Percentiles rank a stretch among this genome's conserved stretches.
Conservation (phyloP, 2,888 invertebrate genomes). For the Trichacis sp. region DNA sequence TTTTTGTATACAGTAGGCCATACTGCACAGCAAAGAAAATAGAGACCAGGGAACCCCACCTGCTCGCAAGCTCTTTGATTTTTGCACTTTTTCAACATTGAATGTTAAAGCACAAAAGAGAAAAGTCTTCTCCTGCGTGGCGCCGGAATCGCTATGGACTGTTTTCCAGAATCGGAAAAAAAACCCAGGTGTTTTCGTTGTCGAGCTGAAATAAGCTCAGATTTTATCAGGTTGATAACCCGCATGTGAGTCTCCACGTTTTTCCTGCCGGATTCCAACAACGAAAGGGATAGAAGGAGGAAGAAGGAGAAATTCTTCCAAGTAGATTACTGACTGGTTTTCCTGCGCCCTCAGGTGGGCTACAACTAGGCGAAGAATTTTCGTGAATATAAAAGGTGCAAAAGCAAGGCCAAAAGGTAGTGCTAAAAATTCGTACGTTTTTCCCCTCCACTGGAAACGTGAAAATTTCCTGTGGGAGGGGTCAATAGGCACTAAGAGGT, state of each 20-base stretch:
- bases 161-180: conserved; percentile 11
- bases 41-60: conserved; percentile 23
- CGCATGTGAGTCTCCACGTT: conserved; percentile 1
- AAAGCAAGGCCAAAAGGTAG: conserved; percentile 9
- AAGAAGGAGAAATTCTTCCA: conserved; percentile 16
- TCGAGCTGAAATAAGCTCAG: not conserved
- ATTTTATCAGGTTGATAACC: conserved; percentile 11
- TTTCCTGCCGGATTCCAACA: not conserved
- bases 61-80: conserved; percentile 17
- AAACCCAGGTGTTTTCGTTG: conserved; percentile 15
- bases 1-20: conserved; percentile 19
- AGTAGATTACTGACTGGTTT: conserved; percentile 10
- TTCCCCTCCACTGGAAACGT: conserved; percentile 13
- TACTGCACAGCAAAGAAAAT: conserved; percentile 22
- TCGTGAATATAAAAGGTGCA: conserved; percentile 15
- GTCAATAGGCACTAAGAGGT: conserved; percentile 10
- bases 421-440: conserved; percentile 8
- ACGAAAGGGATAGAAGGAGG: too few species aligned
- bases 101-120: not conserved
- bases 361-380: conserved; percentile 11
- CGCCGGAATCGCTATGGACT: conserved; percentile 12
- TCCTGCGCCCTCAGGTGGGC: not conserved
- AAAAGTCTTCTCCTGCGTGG: not conserved
- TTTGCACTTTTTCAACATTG: not conserved
- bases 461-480: conserved; percentile 8